A percentile compares a stretch with the other conserved stretches of the same genome.
phyloP scores from a whole-genome alignment of 2,797 vertebrate species.

The Chaenodraco wilsoni region DNA sequence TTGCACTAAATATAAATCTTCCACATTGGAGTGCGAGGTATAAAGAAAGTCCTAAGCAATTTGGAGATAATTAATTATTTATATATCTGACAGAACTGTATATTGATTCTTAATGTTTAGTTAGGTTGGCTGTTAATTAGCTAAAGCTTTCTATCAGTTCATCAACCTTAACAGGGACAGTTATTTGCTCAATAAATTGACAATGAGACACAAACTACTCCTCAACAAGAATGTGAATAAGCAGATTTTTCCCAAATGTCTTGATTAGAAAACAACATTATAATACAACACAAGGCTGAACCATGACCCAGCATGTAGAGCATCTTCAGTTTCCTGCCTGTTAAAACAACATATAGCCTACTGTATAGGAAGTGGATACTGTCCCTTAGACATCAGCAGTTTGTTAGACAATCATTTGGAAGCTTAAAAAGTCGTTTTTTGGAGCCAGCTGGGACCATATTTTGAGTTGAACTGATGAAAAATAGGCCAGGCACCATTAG shows the following conservation, averaged over 20 bases:
- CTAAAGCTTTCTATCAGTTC: not conserved
- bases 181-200: not conserved
- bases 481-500: too few relatives aligned
- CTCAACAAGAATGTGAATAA: not conserved
- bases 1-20: not conserved
- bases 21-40: not conserved
- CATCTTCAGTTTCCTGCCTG: not conserved
- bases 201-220: not conserved
- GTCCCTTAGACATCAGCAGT: too few relatives aligned
- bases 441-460: too few relatives aligned
- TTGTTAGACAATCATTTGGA: too few relatives aligned
- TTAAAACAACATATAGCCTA: not conserved
- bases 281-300: not conserved
- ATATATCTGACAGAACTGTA: not conserved
- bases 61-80: not conserved
- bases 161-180: not conserved
- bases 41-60: not conserved
- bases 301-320: not conserved
- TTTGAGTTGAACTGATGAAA: too few relatives aligned
- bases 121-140: conserved; percentile 8
- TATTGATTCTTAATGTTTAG: not conserved
- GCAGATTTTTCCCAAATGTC: conserved; percentile 25
- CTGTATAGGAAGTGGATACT: too few relatives aligned
- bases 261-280: conserved; percentile 2
- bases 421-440: too few relatives aligned